Percentiles rank a stretch among this genome's conserved stretches.
Conservation (phyloP, 1,140 invertebrate species). For the Drosophila rhopaloa region DNA sequence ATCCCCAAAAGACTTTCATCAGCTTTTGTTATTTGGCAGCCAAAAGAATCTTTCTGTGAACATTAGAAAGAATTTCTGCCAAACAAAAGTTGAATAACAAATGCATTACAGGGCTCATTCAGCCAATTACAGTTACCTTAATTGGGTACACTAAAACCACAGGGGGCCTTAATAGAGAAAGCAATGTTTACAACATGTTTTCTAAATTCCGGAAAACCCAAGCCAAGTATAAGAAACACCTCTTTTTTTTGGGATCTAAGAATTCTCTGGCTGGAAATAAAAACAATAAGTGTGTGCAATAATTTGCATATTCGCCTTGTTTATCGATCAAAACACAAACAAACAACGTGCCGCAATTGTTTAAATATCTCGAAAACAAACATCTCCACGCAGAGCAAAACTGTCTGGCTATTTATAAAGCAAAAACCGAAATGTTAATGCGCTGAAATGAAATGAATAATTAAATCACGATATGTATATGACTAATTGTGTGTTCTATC, state of each 20-base stretch:
- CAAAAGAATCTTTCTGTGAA: background rate
- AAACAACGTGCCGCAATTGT: constrained; percentile 41
- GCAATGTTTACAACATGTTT: background rate
- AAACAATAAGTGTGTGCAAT: constrained; percentile 32
- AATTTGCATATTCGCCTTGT: constrained; percentile 57
- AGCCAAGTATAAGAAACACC: background rate
- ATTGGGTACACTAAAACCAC: no score
- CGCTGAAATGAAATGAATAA: constrained; percentile 47
- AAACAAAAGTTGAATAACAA: background rate
- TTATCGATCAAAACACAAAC: constrained; percentile 52
- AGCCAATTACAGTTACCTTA: no score
- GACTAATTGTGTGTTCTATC: constrained; percentile 5
- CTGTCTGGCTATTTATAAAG: constrained; percentile 33
- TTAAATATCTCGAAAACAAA: constrained; percentile 57
- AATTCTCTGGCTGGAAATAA: constrained; percentile 8
- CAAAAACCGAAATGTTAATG: constrained; percentile 22
- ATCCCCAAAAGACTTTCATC: background rate
- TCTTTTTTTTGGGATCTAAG: background rate
- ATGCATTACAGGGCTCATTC: no score
- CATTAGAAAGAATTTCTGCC: background rate
- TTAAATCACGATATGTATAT: constrained; percentile 26
- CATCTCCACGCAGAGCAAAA: constrained; percentile 12
- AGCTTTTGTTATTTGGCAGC: background rate
- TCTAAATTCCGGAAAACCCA: background rate
- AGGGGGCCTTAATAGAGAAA: background rate